These are phyloP conservation scores for Probosciger aterrimus DNA, from an alignment of 2,113 vertebrate genomes.

Conservation along the genomic window DNA sequence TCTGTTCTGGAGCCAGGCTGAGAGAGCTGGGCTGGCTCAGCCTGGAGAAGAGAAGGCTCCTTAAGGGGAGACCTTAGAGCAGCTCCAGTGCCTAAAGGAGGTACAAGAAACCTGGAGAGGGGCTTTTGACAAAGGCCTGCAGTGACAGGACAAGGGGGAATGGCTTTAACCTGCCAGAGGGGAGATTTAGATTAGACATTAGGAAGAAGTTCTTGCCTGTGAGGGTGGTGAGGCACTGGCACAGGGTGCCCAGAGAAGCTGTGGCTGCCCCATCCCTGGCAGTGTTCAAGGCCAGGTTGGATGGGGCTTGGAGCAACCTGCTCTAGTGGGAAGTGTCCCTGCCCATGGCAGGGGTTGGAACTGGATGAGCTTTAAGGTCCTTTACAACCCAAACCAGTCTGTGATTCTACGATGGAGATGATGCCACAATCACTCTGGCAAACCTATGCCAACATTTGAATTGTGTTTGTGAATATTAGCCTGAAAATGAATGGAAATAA, in stretches of 20 bases:
- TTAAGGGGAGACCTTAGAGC: background rate
- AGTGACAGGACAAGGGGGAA: background rate
- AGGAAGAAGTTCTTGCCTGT: background rate
- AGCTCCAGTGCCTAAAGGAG: background rate
- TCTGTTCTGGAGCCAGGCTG: background rate
- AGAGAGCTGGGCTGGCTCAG: background rate
- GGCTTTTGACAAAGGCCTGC: background rate
- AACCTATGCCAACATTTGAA: background rate
- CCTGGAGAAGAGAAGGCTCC: background rate
- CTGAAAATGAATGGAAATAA: background rate
- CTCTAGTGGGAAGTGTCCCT: background rate
- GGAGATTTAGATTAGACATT: background rate
- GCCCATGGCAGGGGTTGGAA: background rate
- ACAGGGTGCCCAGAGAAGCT: background rate
- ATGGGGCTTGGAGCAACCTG: background rate
- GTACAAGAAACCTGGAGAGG: background rate
- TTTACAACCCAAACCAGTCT: background rate
- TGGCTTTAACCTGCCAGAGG: background rate
- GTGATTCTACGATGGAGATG: background rate
- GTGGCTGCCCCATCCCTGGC: background rate
- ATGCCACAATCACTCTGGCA: background rate
- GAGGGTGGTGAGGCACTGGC: background rate
- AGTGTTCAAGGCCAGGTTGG: background rate
- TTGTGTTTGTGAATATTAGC: fast-evolving
- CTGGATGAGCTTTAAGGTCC: background rate